Conservation (phyloP, 1,140 invertebrate species). For the Cyrtorhinus lividipennis region DNA sequence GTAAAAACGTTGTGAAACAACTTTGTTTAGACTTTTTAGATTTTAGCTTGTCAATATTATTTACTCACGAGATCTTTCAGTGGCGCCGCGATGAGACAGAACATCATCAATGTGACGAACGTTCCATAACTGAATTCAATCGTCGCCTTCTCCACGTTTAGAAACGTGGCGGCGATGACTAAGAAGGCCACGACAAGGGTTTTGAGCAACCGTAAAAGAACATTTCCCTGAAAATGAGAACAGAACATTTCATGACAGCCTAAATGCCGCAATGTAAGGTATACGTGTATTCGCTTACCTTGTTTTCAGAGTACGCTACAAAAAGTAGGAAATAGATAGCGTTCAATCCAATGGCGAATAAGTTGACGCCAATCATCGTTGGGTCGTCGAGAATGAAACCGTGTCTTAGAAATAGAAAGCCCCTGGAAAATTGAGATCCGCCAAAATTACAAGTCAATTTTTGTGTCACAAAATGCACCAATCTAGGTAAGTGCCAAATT, state of each 20-base stretch:
- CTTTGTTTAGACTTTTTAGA: too few species aligned
- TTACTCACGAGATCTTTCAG: slow-evolving; percentile 51
- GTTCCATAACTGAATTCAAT: slow-evolving; percentile 35
- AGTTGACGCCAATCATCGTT: slow-evolving; percentile 57
- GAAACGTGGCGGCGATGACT: slow-evolving; percentile 42
- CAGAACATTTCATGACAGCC: too few species aligned
- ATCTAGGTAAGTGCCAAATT: neutral
- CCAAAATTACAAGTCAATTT: slow-evolving; percentile 14
- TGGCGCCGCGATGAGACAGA: slow-evolving; percentile 52
- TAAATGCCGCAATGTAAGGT: too few species aligned
- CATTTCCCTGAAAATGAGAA: too few species aligned
- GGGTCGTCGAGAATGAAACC: slow-evolving; percentile 49
- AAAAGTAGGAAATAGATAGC: slow-evolving; percentile 45
- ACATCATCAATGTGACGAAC: slow-evolving; percentile 49
- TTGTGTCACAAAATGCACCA: neutral
- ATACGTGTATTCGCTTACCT: too few species aligned
- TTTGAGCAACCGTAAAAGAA: too few species aligned
- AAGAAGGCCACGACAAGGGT: slow-evolving; percentile 37
- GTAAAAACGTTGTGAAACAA: too few species aligned
- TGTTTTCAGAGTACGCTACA: slow-evolving; percentile 42
- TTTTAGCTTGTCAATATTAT: too few species aligned
- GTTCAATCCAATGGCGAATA: slow-evolving; percentile 50
- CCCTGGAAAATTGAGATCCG: slow-evolving; percentile 34
- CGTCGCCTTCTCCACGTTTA: too few species aligned
- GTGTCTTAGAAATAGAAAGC: slow-evolving; percentile 52